A percentile compares a stretch with the other conserved stretches of the same genome.
phyloP scores from a whole-genome alignment of 1,140 invertebrate species.

The Oryctes rhinoceros region DNA sequence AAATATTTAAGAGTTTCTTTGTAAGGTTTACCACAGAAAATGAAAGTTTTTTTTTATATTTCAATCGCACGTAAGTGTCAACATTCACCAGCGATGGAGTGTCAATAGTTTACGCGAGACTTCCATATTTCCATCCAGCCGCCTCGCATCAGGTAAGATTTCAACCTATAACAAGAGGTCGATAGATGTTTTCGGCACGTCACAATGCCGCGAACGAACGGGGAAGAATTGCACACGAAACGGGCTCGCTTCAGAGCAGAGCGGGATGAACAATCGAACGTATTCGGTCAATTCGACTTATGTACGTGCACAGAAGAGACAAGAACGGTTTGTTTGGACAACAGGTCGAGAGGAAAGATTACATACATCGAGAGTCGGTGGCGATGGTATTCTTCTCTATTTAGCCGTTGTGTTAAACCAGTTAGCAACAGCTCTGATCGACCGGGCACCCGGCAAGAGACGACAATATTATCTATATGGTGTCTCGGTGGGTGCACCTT shows the following conservation, averaged over 20 bases:
- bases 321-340: constrained; percentile 15
- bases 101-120: constrained; percentile 12
- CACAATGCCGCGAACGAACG: neutral
- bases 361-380: constrained; percentile 10
- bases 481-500: constrained; percentile 19
- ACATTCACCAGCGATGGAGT: constrained; percentile 2
- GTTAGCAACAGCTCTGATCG: constrained; percentile 25
- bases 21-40: constrained; percentile 18
- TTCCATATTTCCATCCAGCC: neutral
- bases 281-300: neutral
- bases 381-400: constrained; percentile 21
- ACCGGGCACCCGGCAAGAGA: constrained; percentile 1
- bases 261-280: constrained; percentile 16
- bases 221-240: neutral
- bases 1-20: neutral
- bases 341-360: constrained; percentile 17
- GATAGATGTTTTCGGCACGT: constrained; percentile 1
- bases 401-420: constrained; percentile 23
- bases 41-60: constrained; percentile 10
- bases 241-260: neutral
- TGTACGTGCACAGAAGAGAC: neutral
- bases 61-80: neutral
- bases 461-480: constrained; percentile 22
- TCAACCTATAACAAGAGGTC: neutral
- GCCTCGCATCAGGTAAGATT: neutral